Evolutionary conservation across 23 tunicate genomes (phyloP), one percentile per base, ranked within the genome.

Genomic region (Corella eumyota): DNA sequence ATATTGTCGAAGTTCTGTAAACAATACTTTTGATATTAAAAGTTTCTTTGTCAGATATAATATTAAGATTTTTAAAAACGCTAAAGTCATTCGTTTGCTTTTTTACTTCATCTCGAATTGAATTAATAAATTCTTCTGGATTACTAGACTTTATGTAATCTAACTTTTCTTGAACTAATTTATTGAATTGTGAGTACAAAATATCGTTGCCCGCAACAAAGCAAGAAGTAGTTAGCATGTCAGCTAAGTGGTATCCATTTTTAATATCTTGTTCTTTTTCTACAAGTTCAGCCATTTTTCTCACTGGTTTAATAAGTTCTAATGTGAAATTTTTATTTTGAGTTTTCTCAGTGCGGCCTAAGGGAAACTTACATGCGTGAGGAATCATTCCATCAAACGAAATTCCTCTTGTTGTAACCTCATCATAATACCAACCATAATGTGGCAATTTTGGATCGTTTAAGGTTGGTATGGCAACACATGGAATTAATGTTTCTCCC

Each of bases 381-480:
- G 79, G 79, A 33, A 36, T 48, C 69, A 61, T 46, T 13, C 79
- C 79, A 50, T 73, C 79, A 62, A 49, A 62, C 17, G 70, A 2
- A 1, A 73, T 35, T 3, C 79, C 79, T 13, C 62, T 26, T 5
- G 70, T 62, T 27, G 79, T 73, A 36, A 31, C 34, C 31, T 7
- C 50, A 32, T 73, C 79, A 32, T n/a, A 50, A 62, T 46, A 73
- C 69, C 79, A 59, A 23, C 44, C 58, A 44, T 57, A n/a, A 27
- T 23, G 6, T 13, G 27, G 27, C 2, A 22, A 54, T 2, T 2
- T n/a, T n/a, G n/a, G 32, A 54, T 54, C 23, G 31, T 54, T 54
- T 17, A 54, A 23, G 29, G 33, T 26, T 4, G 60, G 60, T 26
- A 71, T 60, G 21, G 32, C 77, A n/a, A 71, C 32, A 25, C 65